These are phyloP conservation scores for Tupiocoris notatus DNA, from an alignment of 2,888 invertebrate species.

Conservation along the genomic window DNA sequence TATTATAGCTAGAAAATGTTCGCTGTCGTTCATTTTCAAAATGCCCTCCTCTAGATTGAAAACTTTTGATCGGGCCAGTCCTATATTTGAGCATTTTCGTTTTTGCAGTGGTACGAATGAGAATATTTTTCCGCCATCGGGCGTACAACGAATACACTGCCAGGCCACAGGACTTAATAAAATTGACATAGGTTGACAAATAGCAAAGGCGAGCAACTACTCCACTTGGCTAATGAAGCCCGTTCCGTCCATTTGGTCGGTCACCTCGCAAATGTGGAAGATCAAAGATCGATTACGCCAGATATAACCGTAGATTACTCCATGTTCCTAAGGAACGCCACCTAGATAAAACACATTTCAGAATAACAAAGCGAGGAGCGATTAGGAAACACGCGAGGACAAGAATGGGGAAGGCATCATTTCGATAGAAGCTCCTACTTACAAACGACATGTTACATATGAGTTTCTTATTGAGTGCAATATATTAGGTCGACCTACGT, in stretches of 20 bases:
- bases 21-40: too few relatives aligned
- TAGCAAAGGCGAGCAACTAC: constrained; percentile 16
- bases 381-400: constrained; percentile 42
- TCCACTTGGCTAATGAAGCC: constrained; percentile 41
- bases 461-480: not conserved
- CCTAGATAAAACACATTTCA: constrained; percentile 44
- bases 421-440: not conserved
- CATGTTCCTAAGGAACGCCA: constrained; percentile 44
- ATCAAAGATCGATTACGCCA: constrained; percentile 30
- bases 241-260: constrained; percentile 27
- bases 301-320: constrained; percentile 32
- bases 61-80: too few relatives aligned
- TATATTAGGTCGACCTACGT: not conserved
- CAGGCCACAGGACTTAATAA: too few relatives aligned
- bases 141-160: too few relatives aligned
- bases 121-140: too few relatives aligned
- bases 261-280: constrained; percentile 18
- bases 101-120: too few relatives aligned
- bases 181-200: constrained; percentile 24
- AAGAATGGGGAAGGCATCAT: constrained; percentile 18
- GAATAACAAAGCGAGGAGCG: constrained; percentile 40
- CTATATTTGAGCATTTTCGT: too few relatives aligned
- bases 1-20: too few relatives aligned
- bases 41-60: too few relatives aligned
- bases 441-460: not conserved